These are phyloP conservation scores for Ectemnius continuus DNA, from an alignment of 2,888 invertebrate genomes.

Conservation along the genomic window DNA sequence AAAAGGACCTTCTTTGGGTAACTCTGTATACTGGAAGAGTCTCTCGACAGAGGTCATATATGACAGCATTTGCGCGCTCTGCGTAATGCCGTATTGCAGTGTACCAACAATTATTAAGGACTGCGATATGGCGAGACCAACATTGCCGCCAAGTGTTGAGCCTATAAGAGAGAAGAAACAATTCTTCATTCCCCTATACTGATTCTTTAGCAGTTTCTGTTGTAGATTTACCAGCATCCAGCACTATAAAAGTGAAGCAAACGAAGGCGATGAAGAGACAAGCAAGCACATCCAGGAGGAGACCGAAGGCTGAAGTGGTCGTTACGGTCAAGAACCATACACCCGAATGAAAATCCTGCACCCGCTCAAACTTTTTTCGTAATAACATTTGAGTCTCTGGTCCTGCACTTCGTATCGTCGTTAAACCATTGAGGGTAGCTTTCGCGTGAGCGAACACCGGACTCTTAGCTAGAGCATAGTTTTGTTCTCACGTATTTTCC, in stretches of 20 bases:
- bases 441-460: slow-evolving; percentile 95
- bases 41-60: slow-evolving; percentile 90
- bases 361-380: slow-evolving; percentile 85
- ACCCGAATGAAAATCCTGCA: slow-evolving; percentile 85
- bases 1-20: slow-evolving; percentile 83
- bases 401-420: slow-evolving; percentile 90
- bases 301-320: slow-evolving; percentile 84
- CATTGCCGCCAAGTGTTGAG: slow-evolving; percentile 82
- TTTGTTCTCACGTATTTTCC: background rate
- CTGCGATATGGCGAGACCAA: slow-evolving; percentile 86
- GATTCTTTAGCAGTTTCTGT: background rate
- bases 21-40: slow-evolving; percentile 86
- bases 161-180: slow-evolving; percentile 71
- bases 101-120: slow-evolving; percentile 86
- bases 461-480: slow-evolving; percentile 81
- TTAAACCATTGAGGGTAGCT: slow-evolving; percentile 90
- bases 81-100: slow-evolving; percentile 88
- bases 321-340: slow-evolving; percentile 85
- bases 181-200: background rate
- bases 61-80: slow-evolving; percentile 86
- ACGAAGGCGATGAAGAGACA: slow-evolving; percentile 83
- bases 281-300: slow-evolving; percentile 86
- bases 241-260: slow-evolving; percentile 82
- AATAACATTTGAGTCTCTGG: slow-evolving; percentile 83
- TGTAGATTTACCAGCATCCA: slow-evolving; percentile 79